Conservation (phyloP, 2,797 vertebrate species). For the Eupleurogrammus muticus region DNA sequence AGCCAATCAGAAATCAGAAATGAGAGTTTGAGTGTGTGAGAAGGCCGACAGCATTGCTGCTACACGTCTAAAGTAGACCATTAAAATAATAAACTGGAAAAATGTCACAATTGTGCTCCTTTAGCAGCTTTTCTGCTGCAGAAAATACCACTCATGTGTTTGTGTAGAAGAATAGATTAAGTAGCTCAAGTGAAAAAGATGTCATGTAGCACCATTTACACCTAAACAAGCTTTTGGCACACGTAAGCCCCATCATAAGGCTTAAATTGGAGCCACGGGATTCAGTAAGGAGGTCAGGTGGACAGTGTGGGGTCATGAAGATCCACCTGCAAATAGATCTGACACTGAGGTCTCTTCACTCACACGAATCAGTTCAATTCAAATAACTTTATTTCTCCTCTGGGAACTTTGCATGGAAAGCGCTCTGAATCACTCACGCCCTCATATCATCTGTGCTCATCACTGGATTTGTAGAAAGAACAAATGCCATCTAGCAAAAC, state of each 20-base stretch:
- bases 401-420: not conserved
- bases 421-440: slow-evolving; percentile 1
- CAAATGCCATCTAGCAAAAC: not conserved
- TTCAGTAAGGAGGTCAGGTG: slow-evolving; percentile 43
- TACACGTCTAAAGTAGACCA: no score
- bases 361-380: not conserved
- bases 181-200: not conserved
- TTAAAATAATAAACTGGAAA: no score
- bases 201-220: not conserved
- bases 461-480: not conserved
- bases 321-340: slow-evolving; percentile 51
- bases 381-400: no score
- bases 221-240: slow-evolving; percentile 25
- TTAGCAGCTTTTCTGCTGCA: no score
- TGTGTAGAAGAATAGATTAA: no score
- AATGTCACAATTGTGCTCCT: no score
- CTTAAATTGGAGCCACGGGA: slow-evolving; percentile 64
- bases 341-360: slow-evolving; percentile 19
- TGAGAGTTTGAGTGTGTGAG: no score
- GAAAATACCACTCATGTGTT: no score
- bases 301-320: slow-evolving; percentile 59
- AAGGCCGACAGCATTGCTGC: no score
- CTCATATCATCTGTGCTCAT: slow-evolving; percentile 10
- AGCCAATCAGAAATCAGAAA: no score
- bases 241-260: slow-evolving; percentile 47